phyloP scores from a whole-genome alignment of 2,888 invertebrate genomes.

The Lepidochitona cinerea region DNA sequence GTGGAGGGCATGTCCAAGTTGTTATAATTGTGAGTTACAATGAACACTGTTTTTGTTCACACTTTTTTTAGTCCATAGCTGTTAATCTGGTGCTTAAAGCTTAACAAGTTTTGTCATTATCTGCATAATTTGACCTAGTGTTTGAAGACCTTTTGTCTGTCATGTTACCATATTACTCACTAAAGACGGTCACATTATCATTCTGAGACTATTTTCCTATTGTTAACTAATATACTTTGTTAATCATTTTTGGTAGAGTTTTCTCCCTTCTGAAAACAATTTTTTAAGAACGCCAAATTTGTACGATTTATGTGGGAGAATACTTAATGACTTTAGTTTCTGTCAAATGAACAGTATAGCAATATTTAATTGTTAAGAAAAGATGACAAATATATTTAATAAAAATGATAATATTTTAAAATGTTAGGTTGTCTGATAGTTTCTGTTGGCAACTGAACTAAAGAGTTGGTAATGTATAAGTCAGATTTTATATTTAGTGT shows the following conservation, averaged over 20 bases:
- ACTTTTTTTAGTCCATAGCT: not conserved
- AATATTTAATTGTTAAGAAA: not conserved
- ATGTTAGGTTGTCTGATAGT: too few relatives aligned
- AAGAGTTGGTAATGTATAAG: too few relatives aligned
- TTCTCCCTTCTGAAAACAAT: too few relatives aligned
- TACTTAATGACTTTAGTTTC: too few relatives aligned
- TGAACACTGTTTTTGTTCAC: too few relatives aligned
- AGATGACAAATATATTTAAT: not conserved
- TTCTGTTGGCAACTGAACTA: too few relatives aligned
- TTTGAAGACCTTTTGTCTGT: not conserved
- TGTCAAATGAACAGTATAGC: constrained; percentile 4
- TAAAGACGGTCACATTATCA: constrained; percentile 4
- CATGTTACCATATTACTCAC: not conserved
- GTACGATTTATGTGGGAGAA: too few relatives aligned
- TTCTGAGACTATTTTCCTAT: not conserved
- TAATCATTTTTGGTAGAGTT: too few relatives aligned
- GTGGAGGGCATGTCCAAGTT: too few relatives aligned
- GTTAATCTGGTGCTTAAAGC: not conserved
- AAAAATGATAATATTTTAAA: not conserved
- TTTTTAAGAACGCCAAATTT: too few relatives aligned
- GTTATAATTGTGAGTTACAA: too few relatives aligned
- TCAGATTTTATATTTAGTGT: too few relatives aligned
- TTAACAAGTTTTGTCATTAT: not conserved
- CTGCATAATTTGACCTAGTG: not conserved
- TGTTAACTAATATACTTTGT: not conserved